Conservation (phyloP, 2,888 invertebrate genomes). For the Barypeithes pellucidus region DNA sequence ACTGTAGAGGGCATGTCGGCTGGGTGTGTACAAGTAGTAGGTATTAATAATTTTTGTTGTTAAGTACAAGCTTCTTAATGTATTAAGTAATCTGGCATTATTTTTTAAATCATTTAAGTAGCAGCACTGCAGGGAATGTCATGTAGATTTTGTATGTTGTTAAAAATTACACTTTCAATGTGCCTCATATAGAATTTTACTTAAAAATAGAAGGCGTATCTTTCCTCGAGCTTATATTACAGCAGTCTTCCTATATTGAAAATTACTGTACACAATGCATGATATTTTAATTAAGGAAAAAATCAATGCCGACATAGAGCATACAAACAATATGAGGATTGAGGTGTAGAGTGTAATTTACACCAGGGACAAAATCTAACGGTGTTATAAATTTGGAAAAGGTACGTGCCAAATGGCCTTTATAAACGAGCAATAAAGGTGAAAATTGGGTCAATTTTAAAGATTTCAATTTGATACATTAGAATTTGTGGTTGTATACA, state of each 20-base stretch:
- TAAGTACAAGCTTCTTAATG: too few relatives aligned
- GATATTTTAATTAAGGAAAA: constrained; percentile 19
- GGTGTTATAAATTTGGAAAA: constrained; percentile 3
- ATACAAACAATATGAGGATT: not conserved
- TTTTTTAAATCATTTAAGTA: too few relatives aligned
- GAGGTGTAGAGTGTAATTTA: not conserved
- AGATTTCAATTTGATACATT: not conserved
- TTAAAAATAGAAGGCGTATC: not conserved
- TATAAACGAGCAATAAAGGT: not conserved
- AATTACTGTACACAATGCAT: not conserved
- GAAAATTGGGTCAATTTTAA: constrained; percentile 7
- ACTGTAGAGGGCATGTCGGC: too few relatives aligned
- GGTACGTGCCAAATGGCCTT: not conserved
- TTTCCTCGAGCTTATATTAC: not conserved
- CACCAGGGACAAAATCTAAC: not conserved
- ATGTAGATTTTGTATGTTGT: too few relatives aligned
- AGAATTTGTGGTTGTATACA: not conserved
- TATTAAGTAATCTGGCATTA: too few relatives aligned
- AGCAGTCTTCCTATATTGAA: not conserved
- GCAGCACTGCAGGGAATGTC: too few relatives aligned
- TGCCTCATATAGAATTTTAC: too few relatives aligned
- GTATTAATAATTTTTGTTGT: too few relatives aligned
- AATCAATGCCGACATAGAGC: not conserved
- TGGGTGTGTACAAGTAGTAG: too few relatives aligned
- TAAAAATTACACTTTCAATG: too few relatives aligned